Evolutionary conservation across 2,888 invertebrate species (phyloP), one percentile per base, ranked within the genome.

Genomic region (Schizotus pectinicornis): DNA sequence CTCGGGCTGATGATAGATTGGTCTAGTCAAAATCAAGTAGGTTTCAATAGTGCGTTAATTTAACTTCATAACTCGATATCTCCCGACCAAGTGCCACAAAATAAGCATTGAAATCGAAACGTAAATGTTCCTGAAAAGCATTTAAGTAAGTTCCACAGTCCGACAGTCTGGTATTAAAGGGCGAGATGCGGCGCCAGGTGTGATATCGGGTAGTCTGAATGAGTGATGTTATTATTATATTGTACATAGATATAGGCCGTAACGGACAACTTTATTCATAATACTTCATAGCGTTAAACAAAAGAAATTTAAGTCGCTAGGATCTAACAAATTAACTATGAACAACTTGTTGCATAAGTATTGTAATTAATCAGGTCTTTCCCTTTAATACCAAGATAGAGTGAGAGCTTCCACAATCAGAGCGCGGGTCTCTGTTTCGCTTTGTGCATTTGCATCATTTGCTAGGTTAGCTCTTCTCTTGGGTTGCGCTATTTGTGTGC

Each of bases 111-210:
- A 71, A 71, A 63, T 64, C 67, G 71, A 75, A 64, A 65, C 56
- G 64, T 50, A 77, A 79, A 81, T 80, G 81, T 82, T 81, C 81
- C 81, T 81, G 79, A 79, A 79, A 81, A 81, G 80, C 80, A 79
- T 80, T 79, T 78, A 80, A 74, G 41, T 55, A 55, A 59, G 59
- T 59, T 64, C 67, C 61, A 63, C 69, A 68, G 67, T 66, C 62
- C 64, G 61, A 69, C 60, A 70, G 70, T 74, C 73, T 79, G 79
- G 79, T 80, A 79, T 79, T 79, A 78, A 78, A 79, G 79, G 79
- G 79, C 69, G 74, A 79, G 77, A 76, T 74, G 70, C 69, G 71
- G 73, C 70, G 71, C 70, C 73, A 74, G 70, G 74, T 77, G 75
- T 72, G 75, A 76, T 76, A 76, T 74, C 70, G 72, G 73, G 73